Conservation (phyloP, 1,140 invertebrate species). For the Neodiprion virginianus region DNA sequence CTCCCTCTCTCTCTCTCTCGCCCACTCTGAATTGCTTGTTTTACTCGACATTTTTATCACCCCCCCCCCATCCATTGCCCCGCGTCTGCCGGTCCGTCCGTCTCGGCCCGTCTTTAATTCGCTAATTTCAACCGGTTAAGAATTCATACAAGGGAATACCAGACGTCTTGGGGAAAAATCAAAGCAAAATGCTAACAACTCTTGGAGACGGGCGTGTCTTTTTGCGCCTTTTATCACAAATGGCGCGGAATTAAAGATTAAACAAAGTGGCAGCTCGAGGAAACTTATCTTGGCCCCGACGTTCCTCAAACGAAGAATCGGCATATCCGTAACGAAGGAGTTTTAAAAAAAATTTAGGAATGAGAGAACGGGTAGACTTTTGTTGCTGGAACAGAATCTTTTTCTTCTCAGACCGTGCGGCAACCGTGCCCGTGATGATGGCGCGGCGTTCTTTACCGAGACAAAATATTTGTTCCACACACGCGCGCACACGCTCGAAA, state of each 20-base stretch:
- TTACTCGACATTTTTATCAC: conserved; percentile 15
- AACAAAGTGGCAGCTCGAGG: conserved; percentile 38
- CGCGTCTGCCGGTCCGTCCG: too few species aligned
- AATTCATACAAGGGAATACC: conserved; percentile 58
- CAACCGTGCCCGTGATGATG: too few species aligned
- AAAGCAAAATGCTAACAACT: conserved; percentile 56
- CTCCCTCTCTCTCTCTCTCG: conserved; percentile 6
- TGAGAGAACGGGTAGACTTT: too few species aligned
- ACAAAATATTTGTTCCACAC: too few species aligned
- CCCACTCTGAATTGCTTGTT: not conserved
- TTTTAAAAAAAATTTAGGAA: too few species aligned
- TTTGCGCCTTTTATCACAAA: conserved; percentile 54
- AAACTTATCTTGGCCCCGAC: not conserved
- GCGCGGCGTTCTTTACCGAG: too few species aligned
- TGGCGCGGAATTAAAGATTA: conserved; percentile 58
- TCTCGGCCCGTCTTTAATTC: conserved; percentile 49
- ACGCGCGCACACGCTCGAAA: not conserved
- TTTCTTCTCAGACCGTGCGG: too few species aligned
- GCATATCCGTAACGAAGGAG: too few species aligned
- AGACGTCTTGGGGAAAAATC: conserved; percentile 59
- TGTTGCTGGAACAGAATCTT: too few species aligned
- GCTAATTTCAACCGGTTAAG: conserved; percentile 60
- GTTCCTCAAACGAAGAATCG: not conserved
- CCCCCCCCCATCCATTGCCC: conserved; percentile 30
- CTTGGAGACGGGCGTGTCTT: conserved; percentile 32